Base-by-base conservation (phyloP, 2,797 vertebrate species). In the Fistularia tabacaria region DNA sequence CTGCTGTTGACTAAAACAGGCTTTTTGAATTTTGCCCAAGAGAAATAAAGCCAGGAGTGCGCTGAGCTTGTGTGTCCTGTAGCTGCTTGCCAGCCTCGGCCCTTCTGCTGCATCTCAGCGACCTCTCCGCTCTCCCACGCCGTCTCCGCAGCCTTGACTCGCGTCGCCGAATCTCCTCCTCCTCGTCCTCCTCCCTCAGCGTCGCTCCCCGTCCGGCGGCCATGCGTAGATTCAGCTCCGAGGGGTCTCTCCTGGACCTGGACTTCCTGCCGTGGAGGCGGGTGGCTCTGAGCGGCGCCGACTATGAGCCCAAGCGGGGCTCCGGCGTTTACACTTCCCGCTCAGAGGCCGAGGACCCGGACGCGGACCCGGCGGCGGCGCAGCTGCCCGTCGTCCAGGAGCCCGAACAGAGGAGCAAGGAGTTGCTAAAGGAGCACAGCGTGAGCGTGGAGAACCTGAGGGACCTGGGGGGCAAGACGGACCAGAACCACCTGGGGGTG, bases 221-320 rank as follows among this genome's bases (percentile, higher is more conserved):
- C 53, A 89, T 92, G 87, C 88, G 90, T 12, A 79, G 88, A 55
- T 92, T 87, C 73, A 92, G 88, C 70, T 93, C 92, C 0, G 92
- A 92, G 73, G 90, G 92, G 12, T 86, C 83, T 38, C 83, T 93
- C 11, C 43, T 91, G 54, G 89, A 90, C 25, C 69, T 91, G 5
- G 91, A 92, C 69, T 77, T 85, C 38, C 55, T 85, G 6, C 80
- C 84, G 0, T 90, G 89, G 91, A 82, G 56, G 42, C 81, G 50
- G n/a, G 54, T 54, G 1, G 39, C 37, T 3, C 50, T 81, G n/a
- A 81, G 61, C 1, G 73, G 58, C 0, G 37, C 70, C 1, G 56
- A 45, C 10, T 1, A 45, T 8, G 54, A 48, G 5, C 42, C 49
- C 8, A 73, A 67, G 1, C 37, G 42, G 1, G 42, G 51, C 9